Base-by-base conservation (phyloP, 1,140 invertebrate species). In the Hetaerina americana region DNA sequence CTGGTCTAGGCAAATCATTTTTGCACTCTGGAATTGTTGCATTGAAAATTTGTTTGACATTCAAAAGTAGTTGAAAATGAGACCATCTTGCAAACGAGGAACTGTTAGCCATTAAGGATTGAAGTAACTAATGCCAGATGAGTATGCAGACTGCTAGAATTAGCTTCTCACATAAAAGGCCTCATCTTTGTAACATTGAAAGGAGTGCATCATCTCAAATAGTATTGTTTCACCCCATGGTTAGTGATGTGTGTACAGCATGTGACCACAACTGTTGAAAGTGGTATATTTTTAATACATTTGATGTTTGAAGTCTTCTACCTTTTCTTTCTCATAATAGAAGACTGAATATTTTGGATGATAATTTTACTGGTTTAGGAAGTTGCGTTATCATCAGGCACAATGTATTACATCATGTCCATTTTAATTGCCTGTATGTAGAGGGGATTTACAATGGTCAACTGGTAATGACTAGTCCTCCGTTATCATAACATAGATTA, bases 211-310 rank as follows among this genome's bases (percentile, higher is more conserved):
- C 40, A 5, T 12, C 40, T 57, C 10, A 57, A 57, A 57, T 57
- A 57, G 40, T 18, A n/a, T 2, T 57, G 2, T 57, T 57, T 57
- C 2, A 57, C 10, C 40, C 40, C 2, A n/a, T 57, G 40, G 40
- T 57, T 57, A 57, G 40, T 57, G 40, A 57, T 57, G 40, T 57
- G 22, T n/a, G n/a, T n/a, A 57, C 22, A 18, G 22, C 40, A 57
- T 57, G 40, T 57, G 40, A 57, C 40, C 40, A 57, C 40, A 8
- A 57, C 2, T 57, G 40, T 57, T 57, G 22, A 57, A 57, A 57
- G 40, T 57, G 40, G 40, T 57, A 57, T 57, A 57, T 57, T 57
- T 57, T 57, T 57, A 57, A 57, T 57, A 57, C 40, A 57, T 57
- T 57, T 57, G 40, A 57, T 57, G 40, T 57, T 57, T 57, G 40